A percentile compares a stretch with the other conserved stretches of the same genome.
Conservation (phyloP, 2,797 vertebrate genomes). For the Triplophysa bombifrons region DNA sequence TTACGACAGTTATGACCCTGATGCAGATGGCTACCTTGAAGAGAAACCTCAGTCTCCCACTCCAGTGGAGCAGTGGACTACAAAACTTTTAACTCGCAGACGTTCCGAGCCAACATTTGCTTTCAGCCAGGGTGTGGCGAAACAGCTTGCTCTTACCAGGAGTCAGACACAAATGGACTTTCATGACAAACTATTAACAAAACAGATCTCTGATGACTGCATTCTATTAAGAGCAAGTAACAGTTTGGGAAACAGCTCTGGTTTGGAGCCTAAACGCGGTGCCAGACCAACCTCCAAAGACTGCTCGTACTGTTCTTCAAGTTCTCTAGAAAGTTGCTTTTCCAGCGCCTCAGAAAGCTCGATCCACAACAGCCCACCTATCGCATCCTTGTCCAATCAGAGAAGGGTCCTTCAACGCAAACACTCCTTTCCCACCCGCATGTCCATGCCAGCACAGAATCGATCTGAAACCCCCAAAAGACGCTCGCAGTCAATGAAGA, state of each 20-base stretch:
- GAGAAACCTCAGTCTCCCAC: conserved; percentile 44
- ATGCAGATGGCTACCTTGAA: conserved; percentile 63
- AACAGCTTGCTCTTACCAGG: conserved; percentile 69
- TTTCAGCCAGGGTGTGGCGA: conserved; percentile 57
- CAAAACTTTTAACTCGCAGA: conserved; percentile 70
- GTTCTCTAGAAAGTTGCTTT: conserved; percentile 72
- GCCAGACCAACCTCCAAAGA: conserved; percentile 27
- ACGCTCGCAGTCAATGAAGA: conserved; percentile 78
- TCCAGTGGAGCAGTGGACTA: conserved; percentile 57
- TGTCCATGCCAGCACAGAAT: conserved; percentile 51
- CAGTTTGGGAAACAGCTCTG: conserved; percentile 21
- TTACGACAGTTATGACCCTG: conserved; percentile 82
- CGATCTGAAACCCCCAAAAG: conserved; percentile 71
- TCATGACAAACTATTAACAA: conserved; percentile 59
- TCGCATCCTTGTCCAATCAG: conserved; percentile 67
- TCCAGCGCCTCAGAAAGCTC: conserved; percentile 71
- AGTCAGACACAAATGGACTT: conserved; percentile 71
- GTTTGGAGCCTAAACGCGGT: conserved; percentile 3
- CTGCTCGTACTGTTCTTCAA: conserved; percentile 65
- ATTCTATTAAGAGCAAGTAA: conserved; percentile 48
- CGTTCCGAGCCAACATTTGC: conserved; percentile 79
- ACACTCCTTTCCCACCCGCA: conserved; percentile 69
- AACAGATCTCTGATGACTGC: conserved; percentile 66
- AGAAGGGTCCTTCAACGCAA: conserved; percentile 60
- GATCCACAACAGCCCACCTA: conserved; percentile 72